Percentiles rank a stretch among this genome's conserved stretches.
Evolutionary conservation across 1,140 invertebrate species (phyloP).

Genomic region (Camponotus vicinus): DNA sequence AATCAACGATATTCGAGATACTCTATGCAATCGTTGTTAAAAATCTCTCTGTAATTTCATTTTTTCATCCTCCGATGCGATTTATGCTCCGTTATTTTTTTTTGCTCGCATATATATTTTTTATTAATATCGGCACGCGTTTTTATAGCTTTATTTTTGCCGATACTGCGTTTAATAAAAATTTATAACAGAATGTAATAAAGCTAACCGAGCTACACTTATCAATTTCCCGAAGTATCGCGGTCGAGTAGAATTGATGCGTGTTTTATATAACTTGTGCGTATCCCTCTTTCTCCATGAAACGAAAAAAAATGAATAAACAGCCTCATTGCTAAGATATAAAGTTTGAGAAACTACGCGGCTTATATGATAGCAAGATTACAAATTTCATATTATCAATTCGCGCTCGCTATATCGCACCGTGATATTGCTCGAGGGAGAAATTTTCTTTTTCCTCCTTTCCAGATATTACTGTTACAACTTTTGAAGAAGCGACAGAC

Average conservation of each 20-base stretch:
- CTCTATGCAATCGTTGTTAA: background rate
- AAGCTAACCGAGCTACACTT: constrained; percentile 32
- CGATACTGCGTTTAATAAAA: constrained; percentile 21
- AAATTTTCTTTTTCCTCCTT: constrained; percentile 4
- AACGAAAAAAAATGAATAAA: background rate
- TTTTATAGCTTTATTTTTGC: constrained; percentile 26
- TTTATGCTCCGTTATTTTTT: background rate
- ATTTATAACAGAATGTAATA: constrained; percentile 50
- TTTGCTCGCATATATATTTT: background rate
- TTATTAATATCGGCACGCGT: background rate
- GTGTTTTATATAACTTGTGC: constrained; percentile 7
- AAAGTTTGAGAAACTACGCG: constrained; percentile 3
- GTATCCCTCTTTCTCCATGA: background rate
- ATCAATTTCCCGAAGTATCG: constrained; percentile 45
- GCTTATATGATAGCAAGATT: constrained; percentile 13
- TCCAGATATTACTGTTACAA: constrained; percentile 30
- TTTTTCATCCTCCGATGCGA: background rate
- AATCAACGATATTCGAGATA: background rate
- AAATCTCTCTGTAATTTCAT: constrained; percentile 26
- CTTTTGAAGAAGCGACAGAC: constrained; percentile 38
- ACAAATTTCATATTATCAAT: constrained; percentile 54
- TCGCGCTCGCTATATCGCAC: constrained; percentile 22
- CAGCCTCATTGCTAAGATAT: constrained; percentile 2
- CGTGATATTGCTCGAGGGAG: constrained; percentile 1
- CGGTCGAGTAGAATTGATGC: constrained; percentile 11